A percentile compares a stretch with the other conserved stretches of the same genome.
These are phyloP conservation scores for Papilio dardanus DNA, from an alignment of 1,140 invertebrate genomes.

Conservation along the genomic window DNA sequence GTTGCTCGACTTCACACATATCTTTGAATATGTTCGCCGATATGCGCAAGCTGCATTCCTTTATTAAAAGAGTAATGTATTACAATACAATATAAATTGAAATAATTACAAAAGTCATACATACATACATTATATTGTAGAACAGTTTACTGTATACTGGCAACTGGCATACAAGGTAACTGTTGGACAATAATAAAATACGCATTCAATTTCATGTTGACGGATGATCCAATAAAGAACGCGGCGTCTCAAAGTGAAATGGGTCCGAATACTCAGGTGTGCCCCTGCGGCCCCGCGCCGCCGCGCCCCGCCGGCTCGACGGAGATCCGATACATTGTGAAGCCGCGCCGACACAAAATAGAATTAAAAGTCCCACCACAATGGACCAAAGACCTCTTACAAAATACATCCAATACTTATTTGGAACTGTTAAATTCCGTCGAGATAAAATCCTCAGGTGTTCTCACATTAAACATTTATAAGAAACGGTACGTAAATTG, in stretches of 20 bases:
- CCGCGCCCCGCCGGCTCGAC: conserved; percentile 37
- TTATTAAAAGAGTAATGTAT: too few relatives aligned
- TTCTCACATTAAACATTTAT: conserved; percentile 38
- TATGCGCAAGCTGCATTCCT: too few relatives aligned
- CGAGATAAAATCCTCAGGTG: conserved; percentile 52
- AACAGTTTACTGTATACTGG: conserved; percentile 1
- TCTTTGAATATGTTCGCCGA: too few relatives aligned
- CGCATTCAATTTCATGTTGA: conserved; percentile 55
- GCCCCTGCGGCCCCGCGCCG: conserved; percentile 44
- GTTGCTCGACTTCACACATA: too few relatives aligned
- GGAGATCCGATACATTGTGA: conserved; percentile 67
- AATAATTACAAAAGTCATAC: not conserved
- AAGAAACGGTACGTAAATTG: not conserved
- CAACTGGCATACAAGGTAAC: conserved; percentile 3
- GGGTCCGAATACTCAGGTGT: conserved; percentile 77
- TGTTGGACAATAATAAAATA: conserved; percentile 46
- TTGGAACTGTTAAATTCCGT: conserved; percentile 51
- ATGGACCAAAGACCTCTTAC: conserved; percentile 64
- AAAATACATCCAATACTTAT: conserved; percentile 57
- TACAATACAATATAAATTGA: not conserved
- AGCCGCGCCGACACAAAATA: conserved; percentile 69
- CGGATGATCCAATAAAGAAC: conserved; percentile 67
- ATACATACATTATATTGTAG: not conserved
- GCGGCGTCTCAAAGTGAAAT: conserved; percentile 72
- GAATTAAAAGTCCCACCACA: conserved; percentile 74